Evolutionary conservation across 2,797 vertebrate genomes (phyloP).

Genomic region (Lates japonicus): DNA sequence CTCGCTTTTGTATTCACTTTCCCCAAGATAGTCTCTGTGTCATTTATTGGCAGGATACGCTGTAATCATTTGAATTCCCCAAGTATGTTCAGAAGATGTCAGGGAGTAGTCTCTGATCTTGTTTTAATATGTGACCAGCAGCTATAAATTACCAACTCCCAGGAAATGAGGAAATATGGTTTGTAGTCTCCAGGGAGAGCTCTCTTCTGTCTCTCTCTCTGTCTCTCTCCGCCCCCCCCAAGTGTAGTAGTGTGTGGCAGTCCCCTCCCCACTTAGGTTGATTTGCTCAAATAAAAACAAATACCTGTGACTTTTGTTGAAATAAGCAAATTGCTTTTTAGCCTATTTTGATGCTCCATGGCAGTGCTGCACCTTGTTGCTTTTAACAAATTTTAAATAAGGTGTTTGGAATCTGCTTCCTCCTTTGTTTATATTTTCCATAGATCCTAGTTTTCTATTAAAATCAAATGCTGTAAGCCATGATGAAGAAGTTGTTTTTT

Average conservation of each 20-base stretch:
- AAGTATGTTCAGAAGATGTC: constrained; percentile 83
- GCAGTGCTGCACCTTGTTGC: constrained; percentile 55
- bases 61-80: constrained; percentile 87
- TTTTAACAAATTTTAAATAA: constrained; percentile 59
- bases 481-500: constrained; percentile 57
- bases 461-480: constrained; percentile 83
- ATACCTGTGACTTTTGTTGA: constrained; percentile 77
- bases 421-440: constrained; percentile 75
- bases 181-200: constrained; percentile 78
- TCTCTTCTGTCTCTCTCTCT: too few relatives aligned
- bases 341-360: constrained; percentile 63
- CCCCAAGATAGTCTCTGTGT: constrained; percentile 80
- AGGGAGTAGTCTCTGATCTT: constrained; percentile 86
- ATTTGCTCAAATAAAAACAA: constrained; percentile 82
- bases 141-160: constrained; percentile 86
- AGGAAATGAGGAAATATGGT: constrained; percentile 85
- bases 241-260: constrained; percentile 58
- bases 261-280: constrained; percentile 80
- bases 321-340: constrained; percentile 76
- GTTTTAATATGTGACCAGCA: constrained; percentile 88
- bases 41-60: constrained; percentile 83
- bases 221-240: constrained; percentile 50
- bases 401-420: constrained; percentile 59
- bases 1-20: too few relatives aligned
- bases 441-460: constrained; percentile 80